Conservation (phyloP, 2,888 invertebrate genomes). For the Chydorus sphaericus region DNA sequence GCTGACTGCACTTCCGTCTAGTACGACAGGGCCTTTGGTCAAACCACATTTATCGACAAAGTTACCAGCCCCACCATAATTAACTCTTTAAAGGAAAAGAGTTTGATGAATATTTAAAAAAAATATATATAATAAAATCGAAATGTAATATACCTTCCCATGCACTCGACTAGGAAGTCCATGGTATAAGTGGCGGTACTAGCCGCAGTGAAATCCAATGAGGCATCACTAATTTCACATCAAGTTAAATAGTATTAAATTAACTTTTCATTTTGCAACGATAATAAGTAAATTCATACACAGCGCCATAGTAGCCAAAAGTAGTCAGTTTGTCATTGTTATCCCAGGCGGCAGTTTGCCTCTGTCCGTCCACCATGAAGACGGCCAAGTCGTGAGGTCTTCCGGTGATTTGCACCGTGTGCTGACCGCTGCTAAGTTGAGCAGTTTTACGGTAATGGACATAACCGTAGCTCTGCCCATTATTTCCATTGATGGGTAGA, state of each 20-base stretch:
- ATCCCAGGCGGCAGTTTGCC: conserved; percentile 28
- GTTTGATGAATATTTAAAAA: too few relatives aligned
- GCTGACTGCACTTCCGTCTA: conserved; percentile 7
- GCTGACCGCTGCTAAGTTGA: neutral
- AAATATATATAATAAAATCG: too few relatives aligned
- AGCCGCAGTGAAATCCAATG: neutral
- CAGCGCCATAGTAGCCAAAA: conserved; percentile 32
- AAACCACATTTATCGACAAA: conserved; percentile 14
- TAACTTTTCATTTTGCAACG: neutral
- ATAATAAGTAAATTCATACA: conserved; percentile 20
- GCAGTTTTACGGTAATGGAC: conserved; percentile 34
- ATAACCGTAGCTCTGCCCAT: conserved; percentile 42
- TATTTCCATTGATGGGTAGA: conserved; percentile 22
- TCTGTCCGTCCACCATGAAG: conserved; percentile 33
- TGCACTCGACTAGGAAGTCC: conserved; percentile 14
- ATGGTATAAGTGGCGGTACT: conserved; percentile 2
- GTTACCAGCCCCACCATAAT: conserved; percentile 9
- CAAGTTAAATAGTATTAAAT: neutral
- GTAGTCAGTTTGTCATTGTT: conserved; percentile 24
- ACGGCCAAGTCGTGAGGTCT: conserved; percentile 37
- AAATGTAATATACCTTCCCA: conserved; percentile 9
- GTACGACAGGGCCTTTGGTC: conserved; percentile 13
- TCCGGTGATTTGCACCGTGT: conserved; percentile 22
- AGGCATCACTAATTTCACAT: neutral
- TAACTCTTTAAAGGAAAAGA: too few relatives aligned